These are phyloP conservation scores for Miichthys miiuy DNA, from an alignment of 2,797 vertebrate genomes.

Conservation along the genomic window DNA sequence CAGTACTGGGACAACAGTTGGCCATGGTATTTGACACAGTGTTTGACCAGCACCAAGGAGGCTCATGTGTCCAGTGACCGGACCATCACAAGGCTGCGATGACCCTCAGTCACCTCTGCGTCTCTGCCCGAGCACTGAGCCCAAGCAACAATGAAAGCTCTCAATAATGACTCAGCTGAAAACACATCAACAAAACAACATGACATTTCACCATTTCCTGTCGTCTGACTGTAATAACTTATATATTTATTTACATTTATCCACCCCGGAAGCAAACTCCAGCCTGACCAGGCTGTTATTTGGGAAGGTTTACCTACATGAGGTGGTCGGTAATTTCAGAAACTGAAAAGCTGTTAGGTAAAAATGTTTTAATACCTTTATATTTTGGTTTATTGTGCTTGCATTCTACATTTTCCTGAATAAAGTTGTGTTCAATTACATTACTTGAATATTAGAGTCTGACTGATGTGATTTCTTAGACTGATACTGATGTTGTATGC, in stretches of 20 bases:
- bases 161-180: slow-evolving; percentile 44
- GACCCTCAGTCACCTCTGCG: slow-evolving; percentile 22
- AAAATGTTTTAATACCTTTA: not conserved
- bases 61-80: slow-evolving; percentile 36
- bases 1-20: slow-evolving; percentile 13
- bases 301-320: not conserved
- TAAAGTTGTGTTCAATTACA: too few species aligned
- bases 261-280: too few species aligned
- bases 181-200: not conserved
- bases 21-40: slow-evolving; percentile 15
- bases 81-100: slow-evolving; percentile 39
- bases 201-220: not conserved
- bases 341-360: not conserved
- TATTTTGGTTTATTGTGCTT: not conserved
- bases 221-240: not conserved
- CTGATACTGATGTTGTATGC: too few species aligned
- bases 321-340: not conserved
- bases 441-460: too few species aligned
- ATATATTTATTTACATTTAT: too few species aligned
- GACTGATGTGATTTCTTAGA: too few species aligned
- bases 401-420: not conserved
- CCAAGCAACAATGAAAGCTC: slow-evolving; percentile 11
- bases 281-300: not conserved
- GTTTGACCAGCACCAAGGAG: slow-evolving; percentile 13
- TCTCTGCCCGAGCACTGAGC: not conserved